These are phyloP conservation scores for Bombyx mori DNA, from an alignment of 1,140 invertebrate genomes.

Conservation along the genomic window DNA sequence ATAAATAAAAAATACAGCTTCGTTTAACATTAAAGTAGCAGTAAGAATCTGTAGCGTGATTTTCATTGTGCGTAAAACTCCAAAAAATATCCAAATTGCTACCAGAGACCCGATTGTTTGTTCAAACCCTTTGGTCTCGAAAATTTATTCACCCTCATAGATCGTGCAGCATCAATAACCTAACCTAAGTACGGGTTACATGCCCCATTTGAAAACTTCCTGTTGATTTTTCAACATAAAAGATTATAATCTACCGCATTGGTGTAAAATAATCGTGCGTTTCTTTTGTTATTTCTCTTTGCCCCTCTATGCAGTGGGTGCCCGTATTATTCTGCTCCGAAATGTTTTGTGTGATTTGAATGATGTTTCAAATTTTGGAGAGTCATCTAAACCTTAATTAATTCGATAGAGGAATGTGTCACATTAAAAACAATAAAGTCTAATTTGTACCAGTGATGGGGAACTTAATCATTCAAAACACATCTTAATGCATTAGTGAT, in stretches of 20 bases:
- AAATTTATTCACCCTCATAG: slow-evolving; percentile 62
- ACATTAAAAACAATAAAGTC: too few species aligned
- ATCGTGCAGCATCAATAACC: slow-evolving; percentile 48
- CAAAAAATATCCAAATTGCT: slow-evolving; percentile 28
- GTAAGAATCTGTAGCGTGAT: too few species aligned
- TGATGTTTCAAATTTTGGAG: too few species aligned
- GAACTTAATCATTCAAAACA: too few species aligned
- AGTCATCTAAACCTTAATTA: too few species aligned
- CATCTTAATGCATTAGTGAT: too few species aligned
- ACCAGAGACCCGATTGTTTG: slow-evolving; percentile 35
- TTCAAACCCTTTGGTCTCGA: slow-evolving; percentile 53
- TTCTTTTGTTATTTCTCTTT: slow-evolving; percentile 60
- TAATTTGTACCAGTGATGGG: too few species aligned
- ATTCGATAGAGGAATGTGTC: too few species aligned
- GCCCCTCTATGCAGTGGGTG: slow-evolving; percentile 21
- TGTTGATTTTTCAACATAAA: slow-evolving; percentile 67
- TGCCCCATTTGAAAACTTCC: slow-evolving; percentile 67
- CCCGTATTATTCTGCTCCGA: slow-evolving; percentile 23
- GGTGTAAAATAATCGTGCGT: slow-evolving; percentile 68
- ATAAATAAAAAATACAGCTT: too few species aligned
- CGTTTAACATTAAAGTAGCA: too few species aligned
- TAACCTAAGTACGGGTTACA: slow-evolving; percentile 65
- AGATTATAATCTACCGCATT: slow-evolving; percentile 67
- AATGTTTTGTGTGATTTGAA: too few species aligned
- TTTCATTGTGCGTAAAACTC: too few species aligned